Percentiles rank a stretch among this genome's conserved stretches.
These are phyloP conservation scores for Aethina tumida DNA, from an alignment of 1,140 invertebrate genomes.

Conservation along the genomic window DNA sequence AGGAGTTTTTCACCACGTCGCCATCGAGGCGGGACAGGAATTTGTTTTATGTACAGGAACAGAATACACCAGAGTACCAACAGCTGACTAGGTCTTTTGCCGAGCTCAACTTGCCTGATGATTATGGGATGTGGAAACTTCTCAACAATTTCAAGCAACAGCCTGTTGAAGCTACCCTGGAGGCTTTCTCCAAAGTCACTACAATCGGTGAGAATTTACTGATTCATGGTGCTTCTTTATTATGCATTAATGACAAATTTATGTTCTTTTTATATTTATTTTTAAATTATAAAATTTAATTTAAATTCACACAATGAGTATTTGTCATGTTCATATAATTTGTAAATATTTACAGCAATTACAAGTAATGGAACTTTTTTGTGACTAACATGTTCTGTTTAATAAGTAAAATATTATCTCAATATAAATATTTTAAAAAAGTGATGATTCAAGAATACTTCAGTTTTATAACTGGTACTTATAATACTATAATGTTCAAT, in stretches of 20 bases:
- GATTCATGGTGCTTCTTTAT: no score
- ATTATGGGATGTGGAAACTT: conserved; percentile 60
- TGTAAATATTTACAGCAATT: no score
- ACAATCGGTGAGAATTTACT: conserved; percentile 49
- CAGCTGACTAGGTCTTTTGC: conserved; percentile 73
- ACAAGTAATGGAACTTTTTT: no score
- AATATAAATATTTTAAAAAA: no score
- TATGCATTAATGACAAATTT: no score
- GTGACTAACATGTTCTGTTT: no score
- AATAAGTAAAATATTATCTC: no score
- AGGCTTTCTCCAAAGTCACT: conserved; percentile 75
- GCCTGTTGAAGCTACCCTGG: conserved; percentile 70
- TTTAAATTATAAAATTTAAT: no score
- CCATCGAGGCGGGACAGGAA: conserved; percentile 61
- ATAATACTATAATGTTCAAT: no score
- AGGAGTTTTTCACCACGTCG: conserved; percentile 46
- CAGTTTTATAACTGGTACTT: no score
- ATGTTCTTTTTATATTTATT: no score
- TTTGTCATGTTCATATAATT: background rate
- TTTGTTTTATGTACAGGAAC: conserved; percentile 53
- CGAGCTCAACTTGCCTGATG: conserved; percentile 70
- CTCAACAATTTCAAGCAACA: conserved; percentile 60
- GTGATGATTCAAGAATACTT: no score
- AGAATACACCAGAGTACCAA: conserved; percentile 52
- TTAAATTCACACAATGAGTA: background rate